A percentile compares a stretch with the other conserved stretches of the same genome.
Evolutionary conservation across 35 echinoderm and acorn worm genomes (phyloP).

Genomic region (Eucidaris tribuloides): DNA sequence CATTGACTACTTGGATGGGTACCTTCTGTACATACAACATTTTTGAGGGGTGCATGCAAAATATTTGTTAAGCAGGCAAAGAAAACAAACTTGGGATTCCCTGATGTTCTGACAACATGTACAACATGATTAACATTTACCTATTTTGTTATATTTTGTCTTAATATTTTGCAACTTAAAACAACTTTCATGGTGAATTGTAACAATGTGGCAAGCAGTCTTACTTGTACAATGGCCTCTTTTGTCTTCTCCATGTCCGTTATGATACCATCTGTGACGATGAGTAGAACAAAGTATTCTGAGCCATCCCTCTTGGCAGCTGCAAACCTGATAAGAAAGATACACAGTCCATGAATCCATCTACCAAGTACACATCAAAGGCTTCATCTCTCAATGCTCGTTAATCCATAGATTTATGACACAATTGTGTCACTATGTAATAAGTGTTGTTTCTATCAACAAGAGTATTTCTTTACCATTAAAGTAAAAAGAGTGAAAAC

Average conservation of each 20-base stretch:
- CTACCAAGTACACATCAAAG: background rate
- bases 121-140: too few relatives aligned
- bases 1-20: too few relatives aligned
- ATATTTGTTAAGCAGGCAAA: too few relatives aligned
- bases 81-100: too few relatives aligned
- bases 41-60: too few relatives aligned
- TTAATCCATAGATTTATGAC: background rate
- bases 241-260: slow-evolving; percentile 95
- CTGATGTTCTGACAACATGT: too few relatives aligned
- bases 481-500: too few relatives aligned
- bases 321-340: slow-evolving; percentile 67
- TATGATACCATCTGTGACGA: slow-evolving; percentile 95
- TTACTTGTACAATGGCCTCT: slow-evolving; percentile 73
- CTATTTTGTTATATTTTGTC: too few relatives aligned
- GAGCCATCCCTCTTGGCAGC: slow-evolving; percentile 73
- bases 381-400: background rate
- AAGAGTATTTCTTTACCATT: too few relatives aligned
- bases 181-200: slow-evolving; percentile 84
- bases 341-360: background rate
- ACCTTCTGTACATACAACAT: too few relatives aligned
- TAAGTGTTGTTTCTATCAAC: too few relatives aligned
- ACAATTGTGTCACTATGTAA: too few relatives aligned
- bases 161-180: slow-evolving; percentile 71
- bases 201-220: slow-evolving; percentile 52
- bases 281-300: slow-evolving; percentile 89